A percentile compares a stretch with the other conserved stretches of the same genome.
These are phyloP conservation scores for Suncus etruscus DNA, from an alignment of 2,113 vertebrate species.

Conservation along the genomic window DNA sequence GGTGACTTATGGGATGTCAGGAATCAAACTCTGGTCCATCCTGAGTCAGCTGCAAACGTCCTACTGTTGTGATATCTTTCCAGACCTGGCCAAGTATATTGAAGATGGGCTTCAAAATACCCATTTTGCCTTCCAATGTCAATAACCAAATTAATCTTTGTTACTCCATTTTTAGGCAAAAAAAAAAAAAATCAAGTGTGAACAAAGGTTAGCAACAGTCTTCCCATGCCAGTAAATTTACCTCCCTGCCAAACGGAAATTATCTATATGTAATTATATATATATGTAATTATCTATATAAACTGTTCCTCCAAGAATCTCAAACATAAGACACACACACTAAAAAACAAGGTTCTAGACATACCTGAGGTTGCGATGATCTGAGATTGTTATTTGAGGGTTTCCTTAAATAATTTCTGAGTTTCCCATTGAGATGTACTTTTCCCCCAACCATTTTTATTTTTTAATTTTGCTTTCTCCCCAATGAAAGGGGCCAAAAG, in stretches of 20 bases:
- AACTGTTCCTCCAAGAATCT: not conserved
- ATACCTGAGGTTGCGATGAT: not conserved
- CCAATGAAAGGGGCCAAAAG: not conserved
- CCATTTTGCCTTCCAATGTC: not conserved
- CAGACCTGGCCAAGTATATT: no score
- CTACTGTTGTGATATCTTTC: no score
- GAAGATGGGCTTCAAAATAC: not conserved
- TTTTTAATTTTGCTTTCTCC: not conserved
- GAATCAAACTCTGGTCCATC: no score
- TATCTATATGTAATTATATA: slow-evolving; percentile 44
- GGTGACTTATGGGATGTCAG: no score
- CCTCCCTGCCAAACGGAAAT: not conserved
- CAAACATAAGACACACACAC: not conserved
- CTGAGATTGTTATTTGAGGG: not conserved
- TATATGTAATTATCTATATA: not conserved
- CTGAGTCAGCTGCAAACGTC: no score
- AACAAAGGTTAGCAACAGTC: not conserved
- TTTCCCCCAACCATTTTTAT: not conserved
- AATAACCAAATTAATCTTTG: not conserved
- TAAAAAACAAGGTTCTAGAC: not conserved
- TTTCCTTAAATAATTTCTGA: no score
- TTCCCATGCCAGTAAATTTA: not conserved
- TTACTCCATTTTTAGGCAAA: not conserved
- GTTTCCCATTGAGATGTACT: not conserved
- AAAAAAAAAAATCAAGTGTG: not conserved